phyloP scores from a whole-genome alignment of 2,888 invertebrate genomes.

The Ophioninae sp. region DNA sequence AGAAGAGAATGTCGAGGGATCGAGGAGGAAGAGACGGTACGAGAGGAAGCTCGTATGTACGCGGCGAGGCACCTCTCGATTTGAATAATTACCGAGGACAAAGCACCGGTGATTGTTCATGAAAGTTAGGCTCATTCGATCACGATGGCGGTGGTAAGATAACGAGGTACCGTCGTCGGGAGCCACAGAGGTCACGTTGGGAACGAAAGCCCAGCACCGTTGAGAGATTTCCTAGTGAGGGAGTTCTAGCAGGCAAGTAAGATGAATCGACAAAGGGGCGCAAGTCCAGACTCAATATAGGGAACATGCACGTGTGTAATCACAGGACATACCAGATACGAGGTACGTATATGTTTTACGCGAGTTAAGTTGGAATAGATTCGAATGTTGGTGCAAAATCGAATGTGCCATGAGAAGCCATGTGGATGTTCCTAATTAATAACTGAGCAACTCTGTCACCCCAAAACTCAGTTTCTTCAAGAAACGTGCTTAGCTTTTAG shows the following conservation, averaged over 20 bases:
- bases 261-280: neutral
- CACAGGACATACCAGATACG: neutral
- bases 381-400: neutral
- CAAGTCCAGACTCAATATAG: neutral
- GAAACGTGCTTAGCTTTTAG: neutral
- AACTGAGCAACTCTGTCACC: neutral
- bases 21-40: constrained; percentile 36
- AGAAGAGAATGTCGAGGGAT: constrained; percentile 18
- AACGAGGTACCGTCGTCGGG: constrained; percentile 62
- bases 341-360: neutral
- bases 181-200: constrained; percentile 61
- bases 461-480: neutral
- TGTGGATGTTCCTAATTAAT: neutral
- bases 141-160: constrained; percentile 63
- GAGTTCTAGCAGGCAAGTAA: neutral
- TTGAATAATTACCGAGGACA: constrained; percentile 69
- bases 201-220: constrained; percentile 23
- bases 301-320: neutral
- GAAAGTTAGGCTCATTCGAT: constrained; percentile 67
- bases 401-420: neutral
- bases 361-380: neutral
- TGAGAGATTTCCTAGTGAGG: neutral
- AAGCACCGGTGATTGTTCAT: constrained; percentile 69
- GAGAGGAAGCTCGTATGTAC: constrained; percentile 57
- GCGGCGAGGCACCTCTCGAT: constrained; percentile 65